phyloP scores from a whole-genome alignment of 2,113 vertebrate species.

The Cryptomyrus ogoouensis region DNA sequence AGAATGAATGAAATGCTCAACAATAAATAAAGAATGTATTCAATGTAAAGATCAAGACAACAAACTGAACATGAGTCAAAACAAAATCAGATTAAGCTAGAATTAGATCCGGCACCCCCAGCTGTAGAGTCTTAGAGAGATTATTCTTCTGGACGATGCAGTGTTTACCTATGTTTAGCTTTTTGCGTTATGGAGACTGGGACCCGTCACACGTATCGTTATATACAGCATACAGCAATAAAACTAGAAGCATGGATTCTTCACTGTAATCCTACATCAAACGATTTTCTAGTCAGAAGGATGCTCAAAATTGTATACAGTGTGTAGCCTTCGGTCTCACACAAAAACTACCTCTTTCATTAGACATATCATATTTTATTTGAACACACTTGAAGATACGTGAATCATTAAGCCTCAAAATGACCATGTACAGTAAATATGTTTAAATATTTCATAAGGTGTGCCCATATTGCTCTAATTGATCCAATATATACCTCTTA shows the following conservation, averaged over 20 bases:
- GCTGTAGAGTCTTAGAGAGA: neutral
- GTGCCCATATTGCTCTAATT: slow-evolving; percentile 50
- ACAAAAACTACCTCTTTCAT: neutral
- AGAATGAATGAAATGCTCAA: neutral
- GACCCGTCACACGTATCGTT: neutral
- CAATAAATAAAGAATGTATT: neutral
- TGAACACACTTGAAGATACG: neutral
- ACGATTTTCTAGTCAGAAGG: neutral
- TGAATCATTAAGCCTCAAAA: neutral
- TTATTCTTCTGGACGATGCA: neutral
- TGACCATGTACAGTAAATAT: slow-evolving; percentile 39
- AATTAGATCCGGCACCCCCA: neutral
- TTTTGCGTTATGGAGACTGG: neutral
- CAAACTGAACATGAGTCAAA: neutral
- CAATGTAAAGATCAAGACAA: neutral
- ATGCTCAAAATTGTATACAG: neutral
- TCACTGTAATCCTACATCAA: neutral
- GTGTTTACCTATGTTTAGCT: neutral
- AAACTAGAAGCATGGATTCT: neutral
- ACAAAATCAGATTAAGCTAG: neutral
- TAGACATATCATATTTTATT: neutral
- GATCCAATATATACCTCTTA: slow-evolving; percentile 45
- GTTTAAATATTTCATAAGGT: slow-evolving; percentile 40
- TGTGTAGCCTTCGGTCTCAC: neutral
- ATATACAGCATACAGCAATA: neutral